Evolutionary conservation across 2,797 vertebrate genomes (phyloP).

Genomic region (Phrynocephalus guinanensis): DNA sequence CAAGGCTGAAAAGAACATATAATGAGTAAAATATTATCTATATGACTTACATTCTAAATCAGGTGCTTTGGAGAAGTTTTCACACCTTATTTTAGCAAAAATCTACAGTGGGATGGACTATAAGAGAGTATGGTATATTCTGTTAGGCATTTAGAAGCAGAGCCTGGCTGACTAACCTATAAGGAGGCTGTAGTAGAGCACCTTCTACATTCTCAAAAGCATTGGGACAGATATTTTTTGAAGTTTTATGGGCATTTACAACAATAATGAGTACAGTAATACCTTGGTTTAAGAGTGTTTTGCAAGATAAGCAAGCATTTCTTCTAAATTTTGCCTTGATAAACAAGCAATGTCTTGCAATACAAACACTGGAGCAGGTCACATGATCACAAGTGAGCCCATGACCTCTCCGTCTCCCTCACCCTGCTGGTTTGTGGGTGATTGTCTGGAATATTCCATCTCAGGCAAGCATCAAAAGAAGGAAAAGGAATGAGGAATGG

Average conservation of each 20-base stretch:
- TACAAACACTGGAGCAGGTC: too few species aligned
- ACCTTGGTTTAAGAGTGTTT: too few species aligned
- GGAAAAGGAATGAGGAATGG: too few species aligned
- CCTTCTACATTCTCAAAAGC: neutral
- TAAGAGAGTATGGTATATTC: neutral
- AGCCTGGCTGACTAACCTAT: neutral
- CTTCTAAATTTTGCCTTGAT: too few species aligned
- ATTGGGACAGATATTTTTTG: neutral
- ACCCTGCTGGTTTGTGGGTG: too few species aligned
- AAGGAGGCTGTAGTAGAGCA: neutral
- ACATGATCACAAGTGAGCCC: too few species aligned
- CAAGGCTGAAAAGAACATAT: neutral
- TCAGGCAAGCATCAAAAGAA: too few species aligned
- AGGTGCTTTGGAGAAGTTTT: too few species aligned
- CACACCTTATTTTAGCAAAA: neutral
- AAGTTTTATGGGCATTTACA: neutral
- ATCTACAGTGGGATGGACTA: neutral
- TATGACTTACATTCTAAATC: neutral
- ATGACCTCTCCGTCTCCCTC: too few species aligned
- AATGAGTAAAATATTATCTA: neutral
- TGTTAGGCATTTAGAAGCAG: neutral
- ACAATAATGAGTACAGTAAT: neutral
- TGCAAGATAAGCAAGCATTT: too few species aligned
- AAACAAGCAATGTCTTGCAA: too few species aligned
- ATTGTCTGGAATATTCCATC: too few species aligned